A percentile compares a stretch with the other conserved stretches of the same genome.
Evolutionary conservation across 2,888 invertebrate species (phyloP).

Genomic region (Drosophila gaucha): DNA sequence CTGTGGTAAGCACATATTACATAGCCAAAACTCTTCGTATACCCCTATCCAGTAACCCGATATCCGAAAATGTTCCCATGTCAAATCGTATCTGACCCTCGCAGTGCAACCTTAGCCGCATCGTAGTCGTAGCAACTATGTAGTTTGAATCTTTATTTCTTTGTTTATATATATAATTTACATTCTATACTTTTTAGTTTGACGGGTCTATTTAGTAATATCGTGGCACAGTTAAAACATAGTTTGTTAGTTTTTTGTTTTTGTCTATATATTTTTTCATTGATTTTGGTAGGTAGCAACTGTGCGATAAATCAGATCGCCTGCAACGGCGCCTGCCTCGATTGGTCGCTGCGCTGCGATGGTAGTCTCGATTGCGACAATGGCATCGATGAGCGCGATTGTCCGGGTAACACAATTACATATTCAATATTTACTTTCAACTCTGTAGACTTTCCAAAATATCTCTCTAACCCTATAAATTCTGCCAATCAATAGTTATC

Average conservation of each 20-base stretch:
- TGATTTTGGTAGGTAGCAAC: constrained; percentile 43
- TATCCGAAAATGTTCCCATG: not conserved
- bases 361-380: constrained; percentile 86
- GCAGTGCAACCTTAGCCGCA: constrained; percentile 16
- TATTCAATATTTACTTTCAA: constrained; percentile 7
- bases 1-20: constrained; percentile 85
- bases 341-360: constrained; percentile 86
- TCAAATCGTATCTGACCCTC: not conserved
- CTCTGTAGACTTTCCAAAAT: constrained; percentile 2
- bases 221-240: not conserved
- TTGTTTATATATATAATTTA: not conserved
- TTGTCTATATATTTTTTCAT: constrained; percentile 12
- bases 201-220: not conserved
- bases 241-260: not conserved
- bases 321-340: constrained; percentile 85
- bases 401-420: constrained; percentile 75
- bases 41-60: not conserved
- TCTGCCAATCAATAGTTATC: constrained; percentile 8
- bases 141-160: not conserved
- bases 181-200: not conserved
- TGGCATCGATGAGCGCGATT: constrained; percentile 85
- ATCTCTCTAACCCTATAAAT: not conserved
- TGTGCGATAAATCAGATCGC: constrained; percentile 36
- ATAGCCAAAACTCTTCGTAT: not conserved
- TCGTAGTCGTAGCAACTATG: constrained; percentile 2